Conservation (phyloP, 2,888 invertebrate genomes). For the Melipona bicolor region DNA sequence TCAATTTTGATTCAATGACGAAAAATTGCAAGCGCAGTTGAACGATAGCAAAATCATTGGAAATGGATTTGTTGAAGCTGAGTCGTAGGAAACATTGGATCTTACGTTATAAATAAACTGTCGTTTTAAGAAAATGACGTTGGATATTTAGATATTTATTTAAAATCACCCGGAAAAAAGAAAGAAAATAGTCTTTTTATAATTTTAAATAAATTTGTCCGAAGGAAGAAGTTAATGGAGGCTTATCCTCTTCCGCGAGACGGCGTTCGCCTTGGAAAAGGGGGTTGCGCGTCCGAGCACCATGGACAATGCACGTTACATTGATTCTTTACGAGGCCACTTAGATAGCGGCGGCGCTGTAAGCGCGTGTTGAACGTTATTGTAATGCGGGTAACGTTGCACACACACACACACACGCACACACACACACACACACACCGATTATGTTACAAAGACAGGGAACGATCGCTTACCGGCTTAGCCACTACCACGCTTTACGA, state of each 20-base stretch:
- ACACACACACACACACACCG: conserved; percentile 7
- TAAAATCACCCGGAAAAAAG: too few relatives aligned
- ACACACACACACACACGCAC: neutral
- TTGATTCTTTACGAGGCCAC: conserved; percentile 58
- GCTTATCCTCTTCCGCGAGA: conserved; percentile 38
- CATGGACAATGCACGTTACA: conserved; percentile 56
- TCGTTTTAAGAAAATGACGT: too few relatives aligned
- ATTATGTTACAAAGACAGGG: conserved; percentile 66
- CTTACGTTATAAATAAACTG: too few relatives aligned
- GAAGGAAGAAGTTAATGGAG: neutral
- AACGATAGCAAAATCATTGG: too few relatives aligned
- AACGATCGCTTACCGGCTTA: conserved; percentile 48
- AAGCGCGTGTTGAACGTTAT: conserved; percentile 27
- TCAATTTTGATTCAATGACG: too few relatives aligned
- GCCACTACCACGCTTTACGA: conserved; percentile 62
- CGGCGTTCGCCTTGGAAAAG: conserved; percentile 1
- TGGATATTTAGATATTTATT: too few relatives aligned
- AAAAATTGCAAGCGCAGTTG: too few relatives aligned
- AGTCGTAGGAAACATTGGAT: too few relatives aligned
- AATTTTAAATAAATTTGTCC: neutral
- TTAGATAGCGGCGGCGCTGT: conserved; percentile 17
- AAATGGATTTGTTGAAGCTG: too few relatives aligned
- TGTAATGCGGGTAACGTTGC: conserved; percentile 45
- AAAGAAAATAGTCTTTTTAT: neutral
- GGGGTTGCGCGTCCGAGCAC: conserved; percentile 14